A percentile compares a stretch with the other conserved stretches of the same genome.
phyloP scores from a whole-genome alignment of 1,140 invertebrate species.

The Atta cephalotes region DNA sequence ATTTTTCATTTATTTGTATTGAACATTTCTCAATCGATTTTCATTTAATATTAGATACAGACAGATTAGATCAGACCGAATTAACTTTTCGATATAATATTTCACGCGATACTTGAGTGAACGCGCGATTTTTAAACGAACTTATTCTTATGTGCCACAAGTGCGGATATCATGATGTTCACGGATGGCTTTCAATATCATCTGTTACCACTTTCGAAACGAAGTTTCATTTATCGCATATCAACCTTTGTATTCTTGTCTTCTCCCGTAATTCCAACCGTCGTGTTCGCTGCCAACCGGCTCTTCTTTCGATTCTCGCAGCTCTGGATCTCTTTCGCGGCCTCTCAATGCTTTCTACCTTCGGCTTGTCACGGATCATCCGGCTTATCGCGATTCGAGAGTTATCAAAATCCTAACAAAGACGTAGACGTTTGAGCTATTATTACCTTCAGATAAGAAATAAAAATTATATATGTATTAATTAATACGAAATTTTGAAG shows the following conservation, averaged over 20 bases:
- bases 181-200: constrained; percentile 51
- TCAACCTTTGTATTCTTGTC: constrained; percentile 19
- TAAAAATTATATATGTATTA: constrained; percentile 15
- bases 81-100: constrained; percentile 14
- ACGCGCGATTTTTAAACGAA: neutral
- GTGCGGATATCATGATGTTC: constrained; percentile 5
- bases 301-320: constrained; percentile 37
- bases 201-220: constrained; percentile 51
- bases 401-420: constrained; percentile 55
- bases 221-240: constrained; percentile 60
- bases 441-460: constrained; percentile 17
- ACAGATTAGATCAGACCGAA: neutral
- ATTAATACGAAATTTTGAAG: neutral
- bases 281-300: constrained; percentile 35
- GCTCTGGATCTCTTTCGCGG: constrained; percentile 19
- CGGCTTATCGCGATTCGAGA: constrained; percentile 60
- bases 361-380: constrained; percentile 62
- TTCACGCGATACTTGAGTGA: neutral
- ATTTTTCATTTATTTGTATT: no score
- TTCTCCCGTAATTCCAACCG: constrained; percentile 31
- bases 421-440: constrained; percentile 39
- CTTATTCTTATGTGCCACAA: neutral
- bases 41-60: neutral
- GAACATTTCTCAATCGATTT: no score
- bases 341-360: constrained; percentile 24